Conservation (phyloP, 2,797 vertebrate species). For the Calcarius lapponicus region DNA sequence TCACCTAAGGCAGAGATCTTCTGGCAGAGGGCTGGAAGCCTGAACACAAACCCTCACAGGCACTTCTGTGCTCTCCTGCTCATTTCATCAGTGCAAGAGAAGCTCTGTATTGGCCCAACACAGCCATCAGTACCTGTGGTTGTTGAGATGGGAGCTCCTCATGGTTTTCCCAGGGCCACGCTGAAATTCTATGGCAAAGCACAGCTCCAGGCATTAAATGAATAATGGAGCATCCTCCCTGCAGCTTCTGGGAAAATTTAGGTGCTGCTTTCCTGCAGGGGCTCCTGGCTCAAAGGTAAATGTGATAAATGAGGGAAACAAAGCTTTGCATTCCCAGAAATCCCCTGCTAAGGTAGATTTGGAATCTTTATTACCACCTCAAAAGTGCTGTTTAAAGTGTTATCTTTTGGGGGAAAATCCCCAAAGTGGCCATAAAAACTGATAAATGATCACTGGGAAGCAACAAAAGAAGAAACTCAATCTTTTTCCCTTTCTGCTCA, state of each 20-base stretch:
- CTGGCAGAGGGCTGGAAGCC: neutral
- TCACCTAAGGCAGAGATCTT: neutral
- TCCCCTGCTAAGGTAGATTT: neutral
- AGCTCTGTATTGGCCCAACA: fast-evolving
- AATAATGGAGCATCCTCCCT: neutral
- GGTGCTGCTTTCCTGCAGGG: neutral
- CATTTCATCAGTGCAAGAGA: neutral
- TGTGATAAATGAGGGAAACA: neutral
- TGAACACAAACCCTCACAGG: neutral
- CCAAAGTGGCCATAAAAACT: neutral
- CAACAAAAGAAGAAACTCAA: neutral
- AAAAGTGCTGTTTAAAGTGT: neutral
- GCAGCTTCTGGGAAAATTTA: neutral
- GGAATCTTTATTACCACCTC: neutral
- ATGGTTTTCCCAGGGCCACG: fast-evolving
- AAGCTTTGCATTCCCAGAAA: neutral
- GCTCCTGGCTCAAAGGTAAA: neutral
- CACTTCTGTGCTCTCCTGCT: neutral
- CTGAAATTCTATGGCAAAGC: neutral
- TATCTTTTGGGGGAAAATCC: neutral
- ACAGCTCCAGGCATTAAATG: neutral
- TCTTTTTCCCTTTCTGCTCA: neutral
- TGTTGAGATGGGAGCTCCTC: neutral
- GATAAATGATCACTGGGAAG: neutral
- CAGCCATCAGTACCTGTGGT: neutral